phyloP scores from a whole-genome alignment of 2,888 invertebrate genomes.

The Nomada fucata region DNA sequence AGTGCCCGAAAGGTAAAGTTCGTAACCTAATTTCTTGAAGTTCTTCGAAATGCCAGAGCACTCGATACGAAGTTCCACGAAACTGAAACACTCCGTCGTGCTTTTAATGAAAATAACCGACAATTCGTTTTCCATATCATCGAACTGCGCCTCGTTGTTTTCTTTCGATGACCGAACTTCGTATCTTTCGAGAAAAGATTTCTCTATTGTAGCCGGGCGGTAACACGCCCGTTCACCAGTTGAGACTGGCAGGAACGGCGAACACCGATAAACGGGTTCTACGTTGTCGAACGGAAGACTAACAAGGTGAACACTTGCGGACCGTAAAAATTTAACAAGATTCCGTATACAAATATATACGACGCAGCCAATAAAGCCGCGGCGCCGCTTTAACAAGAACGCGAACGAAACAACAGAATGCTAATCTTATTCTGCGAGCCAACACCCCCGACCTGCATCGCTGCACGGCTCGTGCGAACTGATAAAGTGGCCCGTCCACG shows the following conservation, averaged over 20 bases:
- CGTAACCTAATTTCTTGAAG: neutral
- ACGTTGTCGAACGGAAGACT: no score
- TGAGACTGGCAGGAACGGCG: neutral
- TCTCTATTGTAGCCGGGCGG: neutral
- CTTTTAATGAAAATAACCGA: neutral
- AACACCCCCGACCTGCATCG: neutral
- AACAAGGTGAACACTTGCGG: no score
- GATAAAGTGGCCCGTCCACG: slow-evolving; percentile 11
- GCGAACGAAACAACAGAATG: slow-evolving; percentile 5
- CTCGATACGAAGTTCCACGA: neutral
- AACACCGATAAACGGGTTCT: neutral
- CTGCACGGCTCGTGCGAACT: neutral
- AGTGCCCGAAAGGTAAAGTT: neutral
- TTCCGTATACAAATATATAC: no score
- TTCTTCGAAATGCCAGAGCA: neutral
- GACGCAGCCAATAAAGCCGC: neutral
- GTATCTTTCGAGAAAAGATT: neutral
- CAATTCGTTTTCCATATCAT: no score
- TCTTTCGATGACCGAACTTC: neutral
- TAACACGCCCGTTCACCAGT: neutral
- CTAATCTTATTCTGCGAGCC: slow-evolving; percentile 22
- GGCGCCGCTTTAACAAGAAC: neutral
- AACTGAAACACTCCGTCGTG: neutral
- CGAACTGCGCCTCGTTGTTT: neutral
- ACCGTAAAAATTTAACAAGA: no score